Base-by-base conservation (phyloP, 2,113 vertebrate species). In the Crotalus viridis region DNA sequence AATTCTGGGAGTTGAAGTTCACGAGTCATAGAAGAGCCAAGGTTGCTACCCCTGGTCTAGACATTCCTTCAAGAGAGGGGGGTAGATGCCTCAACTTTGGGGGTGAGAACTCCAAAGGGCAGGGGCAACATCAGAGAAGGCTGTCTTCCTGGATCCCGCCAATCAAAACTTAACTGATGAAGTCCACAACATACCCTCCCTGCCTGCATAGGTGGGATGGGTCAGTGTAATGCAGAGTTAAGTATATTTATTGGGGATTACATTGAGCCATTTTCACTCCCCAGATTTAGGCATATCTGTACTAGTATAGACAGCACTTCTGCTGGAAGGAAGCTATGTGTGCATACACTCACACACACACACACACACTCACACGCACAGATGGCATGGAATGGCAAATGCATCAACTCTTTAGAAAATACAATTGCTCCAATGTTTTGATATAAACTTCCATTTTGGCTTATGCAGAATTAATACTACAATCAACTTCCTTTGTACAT, bases 381-480 rank as follows among this genome's bases (percentile, higher is more conserved):
- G n/a, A 74, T 74, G 15, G 69, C 5, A 33, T 39, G n/a, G 69
- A 81, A 81, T 19, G 15, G 6, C 15, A 81, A 81, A 81, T 39
- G 6, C 15, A 81, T 15, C n/a, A 81, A 81, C 7, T 81, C n/a
- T 81, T 81, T 15, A 81, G 5, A 81, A 15, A 15, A 39, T 81
- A 39, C n/a, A 81, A 39, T 81, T 39, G 33, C 33, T 39, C 17
- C 33, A 81, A 6, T 81, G 33, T 81, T 81, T 51, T 93, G 59
- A 92, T 94, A 59, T 91, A 94, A 94, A 95, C 92, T 46, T 93
- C 91, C 39, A 15, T 24, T 52, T 0, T 0, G 54, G 91, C 56
- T 57, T 89, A 92, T 1, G 10, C 87, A 92, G 92, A 94, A 87
- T 91, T 94, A 93, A 86, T 92, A 95, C 87, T 92, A 95, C 61